These are phyloP conservation scores for Peribatodes rhomboidaria DNA, from an alignment of 2,888 invertebrate genomes.

Conservation along the genomic window DNA sequence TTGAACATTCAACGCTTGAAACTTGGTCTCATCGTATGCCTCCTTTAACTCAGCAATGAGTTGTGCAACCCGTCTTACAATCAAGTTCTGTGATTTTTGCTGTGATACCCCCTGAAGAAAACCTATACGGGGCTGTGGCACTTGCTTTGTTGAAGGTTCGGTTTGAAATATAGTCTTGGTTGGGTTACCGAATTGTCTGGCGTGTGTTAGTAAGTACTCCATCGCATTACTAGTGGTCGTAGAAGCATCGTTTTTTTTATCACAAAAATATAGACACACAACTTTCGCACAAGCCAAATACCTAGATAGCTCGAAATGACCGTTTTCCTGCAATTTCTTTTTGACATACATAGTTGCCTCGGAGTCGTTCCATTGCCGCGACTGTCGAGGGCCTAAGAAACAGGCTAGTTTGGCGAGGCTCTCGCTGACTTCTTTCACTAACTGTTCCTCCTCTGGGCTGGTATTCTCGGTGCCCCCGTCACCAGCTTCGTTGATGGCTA, in stretches of 20 bases:
- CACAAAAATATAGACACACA: background rate
- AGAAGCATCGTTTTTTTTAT: background rate
- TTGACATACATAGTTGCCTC: background rate
- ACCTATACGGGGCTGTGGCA: background rate
- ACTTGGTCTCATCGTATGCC: constrained; percentile 8
- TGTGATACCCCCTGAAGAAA: background rate
- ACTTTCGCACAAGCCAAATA: constrained; percentile 1
- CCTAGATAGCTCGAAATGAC: background rate
- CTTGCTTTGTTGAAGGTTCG: background rate
- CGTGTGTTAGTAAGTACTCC: background rate
- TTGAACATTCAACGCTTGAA: background rate
- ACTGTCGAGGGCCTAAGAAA: background rate
- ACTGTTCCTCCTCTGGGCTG: background rate
- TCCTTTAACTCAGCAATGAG: background rate
- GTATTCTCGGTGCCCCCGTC: background rate
- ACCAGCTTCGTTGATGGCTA: background rate
- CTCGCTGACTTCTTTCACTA: constrained; percentile 1
- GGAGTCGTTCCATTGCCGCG: background rate
- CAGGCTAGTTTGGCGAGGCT: background rate
- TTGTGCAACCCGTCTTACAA: background rate
- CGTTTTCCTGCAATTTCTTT: background rate
- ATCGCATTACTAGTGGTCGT: fast-evolving
- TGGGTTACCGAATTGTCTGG: constrained; percentile 6
- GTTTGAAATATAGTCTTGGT: constrained; percentile 7
- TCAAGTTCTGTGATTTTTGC: too few relatives aligned